These are phyloP conservation scores for Propsilocerus akamusi DNA, from an alignment of 1,140 invertebrate species.

Conservation along the genomic window DNA sequence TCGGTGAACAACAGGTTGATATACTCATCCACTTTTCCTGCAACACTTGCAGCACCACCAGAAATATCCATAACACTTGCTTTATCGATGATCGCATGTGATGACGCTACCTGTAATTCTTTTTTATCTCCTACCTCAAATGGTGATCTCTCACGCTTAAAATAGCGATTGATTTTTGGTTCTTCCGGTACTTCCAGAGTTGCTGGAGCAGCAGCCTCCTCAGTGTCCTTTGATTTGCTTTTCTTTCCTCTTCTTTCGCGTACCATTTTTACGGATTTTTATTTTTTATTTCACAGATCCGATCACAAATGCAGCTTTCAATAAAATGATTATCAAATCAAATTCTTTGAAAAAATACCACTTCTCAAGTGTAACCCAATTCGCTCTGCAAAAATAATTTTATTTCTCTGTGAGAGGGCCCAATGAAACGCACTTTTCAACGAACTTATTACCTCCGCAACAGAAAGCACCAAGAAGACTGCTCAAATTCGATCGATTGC, in stretches of 20 bases:
- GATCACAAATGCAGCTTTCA: not conserved
- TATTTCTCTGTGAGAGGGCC: no score
- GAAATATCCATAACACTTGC: conserved; percentile 23
- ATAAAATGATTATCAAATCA: not conserved
- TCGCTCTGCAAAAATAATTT: not conserved
- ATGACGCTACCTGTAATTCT: conserved; percentile 20
- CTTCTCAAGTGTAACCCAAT: not conserved
- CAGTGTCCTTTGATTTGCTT: not conserved
- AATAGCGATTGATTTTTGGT: not conserved
- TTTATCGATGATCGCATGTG: conserved; percentile 23
- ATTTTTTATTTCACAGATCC: not conserved
- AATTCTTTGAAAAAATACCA: not conserved
- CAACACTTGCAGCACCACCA: conserved; percentile 5
- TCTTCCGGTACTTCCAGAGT: not conserved
- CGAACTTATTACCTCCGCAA: not conserved
- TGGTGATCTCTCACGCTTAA: conserved; percentile 18
- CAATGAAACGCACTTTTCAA: not conserved
- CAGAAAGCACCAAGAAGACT: conserved; percentile 2
- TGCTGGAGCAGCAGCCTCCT: not conserved
- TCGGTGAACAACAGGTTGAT: not conserved
- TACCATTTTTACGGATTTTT: not conserved
- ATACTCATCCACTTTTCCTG: not conserved
- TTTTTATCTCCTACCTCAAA: conserved; percentile 21
- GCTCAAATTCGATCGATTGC: not conserved
- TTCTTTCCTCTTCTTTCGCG: not conserved